Evolutionary conservation across 2,888 invertebrate genomes (phyloP), one percentile per base, ranked within the genome.

Genomic region (Branchipolynoe longqiensis): DNA sequence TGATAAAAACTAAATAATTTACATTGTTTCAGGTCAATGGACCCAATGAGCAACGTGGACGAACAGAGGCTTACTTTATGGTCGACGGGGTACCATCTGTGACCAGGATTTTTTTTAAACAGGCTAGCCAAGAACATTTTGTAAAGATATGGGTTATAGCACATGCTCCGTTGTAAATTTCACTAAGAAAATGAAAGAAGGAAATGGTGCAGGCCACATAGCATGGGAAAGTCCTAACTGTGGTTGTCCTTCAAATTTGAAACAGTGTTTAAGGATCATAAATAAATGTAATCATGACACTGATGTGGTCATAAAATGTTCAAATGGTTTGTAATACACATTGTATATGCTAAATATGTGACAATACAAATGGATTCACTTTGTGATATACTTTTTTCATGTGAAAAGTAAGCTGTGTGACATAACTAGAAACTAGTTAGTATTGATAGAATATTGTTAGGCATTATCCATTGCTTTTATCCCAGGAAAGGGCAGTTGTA

Each of bases 71-170:
- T 18, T 28, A 14, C 48, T 3, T 54, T 4, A 40, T 14, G 78
- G 78, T 18, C 78, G 31, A 14, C 48, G 78, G 78, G 78, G 78
- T 6, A 41, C 78, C 25, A 40, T 78, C 48, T 78, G 78, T 48
- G 78, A 78, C 48, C 48, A 1, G 1, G 4, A 18, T 6, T 78
- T 48, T 22, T 0, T 0, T 28, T 22, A 3, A 14, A 48, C 28
- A 0, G 78, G 78, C 78, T 78, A 48, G 78, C 78, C 78, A 8
- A 22, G 0, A 1, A 31, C 78, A 25, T 48, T 78, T 48, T 78
- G 78, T 33, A 22, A 12, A 14, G 78, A 78, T 22, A 25, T 78
- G 28, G 78, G 78, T 31, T 78, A 48, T 33, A 78, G 36, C 18
- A 22, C 4, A 14, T 36, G n/a, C 74, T 1, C 1, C 3, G 6